phyloP scores from a whole-genome alignment of 2,797 vertebrate species.

The Sebastiscus albofasciatus region DNA sequence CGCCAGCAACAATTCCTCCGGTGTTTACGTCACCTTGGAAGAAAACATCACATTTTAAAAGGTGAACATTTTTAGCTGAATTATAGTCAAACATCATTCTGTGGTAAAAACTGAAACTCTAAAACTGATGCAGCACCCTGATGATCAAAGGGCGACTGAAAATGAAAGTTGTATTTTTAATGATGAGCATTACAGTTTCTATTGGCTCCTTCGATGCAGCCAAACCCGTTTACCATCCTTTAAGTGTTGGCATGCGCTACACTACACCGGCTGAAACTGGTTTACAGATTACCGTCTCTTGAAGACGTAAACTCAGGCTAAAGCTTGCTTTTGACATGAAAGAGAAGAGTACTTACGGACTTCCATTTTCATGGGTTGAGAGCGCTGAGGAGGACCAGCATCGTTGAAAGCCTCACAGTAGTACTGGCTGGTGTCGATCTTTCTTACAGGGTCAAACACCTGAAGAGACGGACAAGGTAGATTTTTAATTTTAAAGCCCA shows the following conservation, averaged over 20 bases:
- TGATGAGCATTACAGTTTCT: not conserved
- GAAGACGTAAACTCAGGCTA: not conserved
- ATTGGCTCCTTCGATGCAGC: not conserved
- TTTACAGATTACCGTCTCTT: not conserved
- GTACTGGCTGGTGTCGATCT: slow-evolving; percentile 81
- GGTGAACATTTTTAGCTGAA: not conserved
- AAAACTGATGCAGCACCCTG: not conserved
- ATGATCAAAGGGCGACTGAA: not conserved
- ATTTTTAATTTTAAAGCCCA: not conserved
- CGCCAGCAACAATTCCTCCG: slow-evolving; percentile 90
- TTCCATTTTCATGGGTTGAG: slow-evolving; percentile 76
- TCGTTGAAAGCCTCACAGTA: slow-evolving; percentile 85
- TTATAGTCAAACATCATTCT: not conserved
- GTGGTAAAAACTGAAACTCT: not conserved
- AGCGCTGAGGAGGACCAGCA: slow-evolving; percentile 72
- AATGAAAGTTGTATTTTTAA: not conserved
- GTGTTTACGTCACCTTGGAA: slow-evolving; percentile 87
- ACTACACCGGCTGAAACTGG: not conserved
- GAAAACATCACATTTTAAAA: slow-evolving; percentile 7
- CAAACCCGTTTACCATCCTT: not conserved
- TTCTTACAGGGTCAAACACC: slow-evolving; percentile 72
- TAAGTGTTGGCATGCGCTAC: not conserved
- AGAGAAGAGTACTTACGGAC: slow-evolving; percentile 83
- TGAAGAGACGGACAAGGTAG: slow-evolving; percentile 47
- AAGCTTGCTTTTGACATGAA: not conserved